Conservation (phyloP, 1,140 invertebrate genomes). For the Brachionus sp. region DNA sequence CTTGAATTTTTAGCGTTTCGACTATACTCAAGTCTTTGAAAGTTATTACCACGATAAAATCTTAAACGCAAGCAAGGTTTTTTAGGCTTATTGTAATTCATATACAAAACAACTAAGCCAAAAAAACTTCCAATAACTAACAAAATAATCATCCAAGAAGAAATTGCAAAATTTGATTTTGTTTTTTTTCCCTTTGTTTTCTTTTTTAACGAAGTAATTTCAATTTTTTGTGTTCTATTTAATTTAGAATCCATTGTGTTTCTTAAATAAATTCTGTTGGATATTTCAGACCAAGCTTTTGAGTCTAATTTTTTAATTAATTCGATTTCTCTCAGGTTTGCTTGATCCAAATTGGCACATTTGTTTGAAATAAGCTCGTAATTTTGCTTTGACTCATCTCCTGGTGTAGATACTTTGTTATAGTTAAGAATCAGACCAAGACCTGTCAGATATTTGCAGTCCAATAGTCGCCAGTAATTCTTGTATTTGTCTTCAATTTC, state of each 20-base stretch:
- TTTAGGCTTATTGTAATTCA: background rate
- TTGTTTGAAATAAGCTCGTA: constrained; percentile 25
- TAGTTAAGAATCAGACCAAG: background rate
- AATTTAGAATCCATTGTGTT: background rate
- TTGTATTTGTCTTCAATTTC: background rate
- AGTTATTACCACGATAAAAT: constrained; percentile 21
- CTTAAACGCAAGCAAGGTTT: constrained; percentile 22
- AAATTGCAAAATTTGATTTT: background rate
- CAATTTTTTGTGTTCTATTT: background rate
- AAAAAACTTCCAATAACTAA: background rate
- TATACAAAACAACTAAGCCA: background rate
- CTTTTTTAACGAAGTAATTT: constrained; percentile 2
- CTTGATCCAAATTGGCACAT: background rate
- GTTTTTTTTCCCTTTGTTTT: background rate
- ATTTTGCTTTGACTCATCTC: constrained; percentile 20
- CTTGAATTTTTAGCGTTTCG: constrained; percentile 9
- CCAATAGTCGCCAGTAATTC: constrained; percentile 10
- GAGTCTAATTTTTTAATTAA: background rate
- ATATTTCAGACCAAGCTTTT: background rate
- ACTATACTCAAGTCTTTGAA: constrained; percentile 3
- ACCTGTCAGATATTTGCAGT: constrained; percentile 30
- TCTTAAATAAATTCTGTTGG: background rate
- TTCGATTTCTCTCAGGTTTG: background rate
- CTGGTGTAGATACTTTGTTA: background rate
- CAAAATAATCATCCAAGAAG: background rate